Conservation (phyloP, 2,888 invertebrate genomes). For the Rhimphoctona megacephalus region DNA sequence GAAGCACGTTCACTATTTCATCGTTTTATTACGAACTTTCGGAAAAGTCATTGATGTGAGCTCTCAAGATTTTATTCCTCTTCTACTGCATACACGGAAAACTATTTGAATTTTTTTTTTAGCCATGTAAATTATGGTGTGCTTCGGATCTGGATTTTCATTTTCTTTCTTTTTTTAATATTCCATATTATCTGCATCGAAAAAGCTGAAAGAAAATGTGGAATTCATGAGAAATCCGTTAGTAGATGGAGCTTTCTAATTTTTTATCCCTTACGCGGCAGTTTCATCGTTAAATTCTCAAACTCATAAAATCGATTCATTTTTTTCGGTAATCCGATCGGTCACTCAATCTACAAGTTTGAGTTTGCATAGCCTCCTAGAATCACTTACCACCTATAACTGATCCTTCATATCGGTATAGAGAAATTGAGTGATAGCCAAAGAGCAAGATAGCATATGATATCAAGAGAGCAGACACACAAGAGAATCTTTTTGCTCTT, state of each 20-base stretch:
- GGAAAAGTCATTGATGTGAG: neutral
- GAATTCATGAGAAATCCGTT: neutral
- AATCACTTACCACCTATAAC: neutral
- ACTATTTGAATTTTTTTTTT: no score
- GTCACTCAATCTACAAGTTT: neutral
- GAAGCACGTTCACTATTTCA: neutral
- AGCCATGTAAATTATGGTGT: no score
- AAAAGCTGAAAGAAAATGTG: no score
- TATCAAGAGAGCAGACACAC: neutral
- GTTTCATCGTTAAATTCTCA: neutral
- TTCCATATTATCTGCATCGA: no score
- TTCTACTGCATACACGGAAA: no score
- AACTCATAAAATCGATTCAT: neutral
- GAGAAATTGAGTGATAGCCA: slow-evolving; percentile 1
- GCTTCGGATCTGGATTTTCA: no score
- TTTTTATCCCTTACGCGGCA: neutral
- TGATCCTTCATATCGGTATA: neutral
- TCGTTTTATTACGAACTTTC: neutral
- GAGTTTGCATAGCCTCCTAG: neutral
- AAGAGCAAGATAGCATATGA: slow-evolving; percentile 28
- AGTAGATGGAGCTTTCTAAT: neutral
- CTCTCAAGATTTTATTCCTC: no score
- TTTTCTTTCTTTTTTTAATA: no score
- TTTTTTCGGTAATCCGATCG: neutral
- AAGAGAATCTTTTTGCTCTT: slow-evolving; percentile 41